A percentile compares a stretch with the other conserved stretches of the same genome.
phyloP scores from a whole-genome alignment of 2,797 vertebrate genomes.

The Thunnus albacares region DNA sequence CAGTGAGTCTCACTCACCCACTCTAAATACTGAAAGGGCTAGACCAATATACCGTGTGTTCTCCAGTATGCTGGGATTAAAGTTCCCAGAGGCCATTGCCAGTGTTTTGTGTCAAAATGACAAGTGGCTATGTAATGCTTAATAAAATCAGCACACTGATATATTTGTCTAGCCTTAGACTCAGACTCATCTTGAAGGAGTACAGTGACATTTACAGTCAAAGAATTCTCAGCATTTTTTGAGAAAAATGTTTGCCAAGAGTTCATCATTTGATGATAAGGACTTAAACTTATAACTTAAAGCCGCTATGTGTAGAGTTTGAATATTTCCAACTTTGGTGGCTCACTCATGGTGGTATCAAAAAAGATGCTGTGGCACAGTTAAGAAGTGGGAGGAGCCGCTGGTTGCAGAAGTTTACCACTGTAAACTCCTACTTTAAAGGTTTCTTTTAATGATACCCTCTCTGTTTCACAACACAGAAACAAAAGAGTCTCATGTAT shows the following conservation, averaged over 20 bases:
- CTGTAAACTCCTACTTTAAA: no score
- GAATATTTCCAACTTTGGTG: background rate
- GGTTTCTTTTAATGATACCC: background rate
- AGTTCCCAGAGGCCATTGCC: background rate
- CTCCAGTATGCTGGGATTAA: background rate
- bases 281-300: no score
- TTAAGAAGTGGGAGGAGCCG: no score
- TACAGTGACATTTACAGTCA: slow-evolving; percentile 8
- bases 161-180: slow-evolving; percentile 2
- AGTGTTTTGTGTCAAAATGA: slow-evolving; percentile 1
- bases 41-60: background rate
- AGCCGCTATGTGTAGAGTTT: background rate
- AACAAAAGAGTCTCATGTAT: no score
- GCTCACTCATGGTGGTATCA: no score
- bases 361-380: background rate
- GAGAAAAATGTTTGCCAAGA: background rate
- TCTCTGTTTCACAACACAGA: no score
- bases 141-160: background rate
- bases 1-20: slow-evolving; percentile 87
- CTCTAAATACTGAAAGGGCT: slow-evolving; percentile 14
- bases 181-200: slow-evolving; percentile 25
- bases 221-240: background rate
- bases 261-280: background rate
- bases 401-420: background rate
- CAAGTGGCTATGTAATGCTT: background rate